Evolutionary conservation across 53 echinoderm and acorn worm species (phyloP).

Genomic region (Patiria pectinifera): DNA sequence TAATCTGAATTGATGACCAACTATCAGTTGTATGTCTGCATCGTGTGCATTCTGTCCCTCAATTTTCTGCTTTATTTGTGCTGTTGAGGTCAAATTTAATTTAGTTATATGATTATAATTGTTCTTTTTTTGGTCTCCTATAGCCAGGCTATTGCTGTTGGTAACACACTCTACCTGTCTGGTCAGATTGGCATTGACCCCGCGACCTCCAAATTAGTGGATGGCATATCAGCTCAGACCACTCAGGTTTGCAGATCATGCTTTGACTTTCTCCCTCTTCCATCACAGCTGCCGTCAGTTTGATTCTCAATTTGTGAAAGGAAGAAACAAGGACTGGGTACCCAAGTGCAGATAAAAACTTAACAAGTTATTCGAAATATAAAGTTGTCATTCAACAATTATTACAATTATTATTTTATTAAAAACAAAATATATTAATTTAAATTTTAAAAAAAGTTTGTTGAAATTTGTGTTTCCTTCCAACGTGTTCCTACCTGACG

Average conservation of each 20-base stretch:
- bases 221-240: slow-evolving; percentile 70
- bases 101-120: background rate
- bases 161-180: slow-evolving; percentile 82
- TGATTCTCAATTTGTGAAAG: background rate
- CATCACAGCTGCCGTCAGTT: background rate
- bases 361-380: too few species aligned
- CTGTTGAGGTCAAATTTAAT: background rate
- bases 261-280: background rate
- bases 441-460: too few species aligned
- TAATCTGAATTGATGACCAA: too few species aligned
- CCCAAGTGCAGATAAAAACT: too few species aligned
- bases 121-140: background rate
- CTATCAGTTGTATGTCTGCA: too few species aligned
- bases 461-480: too few species aligned
- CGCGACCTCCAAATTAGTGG: slow-evolving; percentile 53
- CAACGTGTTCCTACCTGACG: too few species aligned
- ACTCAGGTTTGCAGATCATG: slow-evolving; percentile 67
- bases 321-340: background rate
- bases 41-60: too few species aligned
- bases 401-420: too few species aligned
- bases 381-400: too few species aligned
- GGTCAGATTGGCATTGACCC: slow-evolving; percentile 82
- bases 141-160: slow-evolving; percentile 88
- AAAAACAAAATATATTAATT: too few species aligned
- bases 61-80: too few species aligned